Evolutionary conservation across 1,140 invertebrate genomes (phyloP).

Genomic region (Sinonovacula constricta): DNA sequence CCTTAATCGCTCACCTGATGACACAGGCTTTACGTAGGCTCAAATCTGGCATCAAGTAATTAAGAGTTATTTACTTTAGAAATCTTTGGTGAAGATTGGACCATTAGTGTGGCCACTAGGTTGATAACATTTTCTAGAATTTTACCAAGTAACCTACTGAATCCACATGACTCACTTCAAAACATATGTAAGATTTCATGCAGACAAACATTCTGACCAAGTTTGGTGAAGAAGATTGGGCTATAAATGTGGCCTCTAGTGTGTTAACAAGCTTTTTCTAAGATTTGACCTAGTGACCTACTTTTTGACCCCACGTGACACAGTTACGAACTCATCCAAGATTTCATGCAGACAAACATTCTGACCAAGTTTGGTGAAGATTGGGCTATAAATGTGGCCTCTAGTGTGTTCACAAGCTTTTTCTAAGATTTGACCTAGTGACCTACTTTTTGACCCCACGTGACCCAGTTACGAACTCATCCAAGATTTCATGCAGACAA

Average conservation of each 20-base stretch:
- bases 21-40: too few relatives aligned
- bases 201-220: neutral
- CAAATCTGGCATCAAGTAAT: too few relatives aligned
- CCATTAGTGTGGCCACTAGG: neutral
- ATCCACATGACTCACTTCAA: neutral
- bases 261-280: neutral
- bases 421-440: constrained; percentile 1
- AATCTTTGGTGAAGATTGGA: too few relatives aligned
- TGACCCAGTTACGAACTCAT: neutral
- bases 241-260: neutral
- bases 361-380: neutral
- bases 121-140: neutral
- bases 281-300: neutral
- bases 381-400: neutral
- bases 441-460: neutral
- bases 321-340: neutral
- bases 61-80: too few relatives aligned
- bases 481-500: neutral
- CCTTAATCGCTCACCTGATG: too few relatives aligned
- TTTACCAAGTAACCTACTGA: neutral
- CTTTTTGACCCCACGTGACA: neutral
- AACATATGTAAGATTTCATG: neutral
- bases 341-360: neutral
- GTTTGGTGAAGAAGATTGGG: neutral
- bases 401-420: neutral